Base-by-base conservation (phyloP, 2,113 vertebrate species). In the Sclerurus mexicanus region DNA sequence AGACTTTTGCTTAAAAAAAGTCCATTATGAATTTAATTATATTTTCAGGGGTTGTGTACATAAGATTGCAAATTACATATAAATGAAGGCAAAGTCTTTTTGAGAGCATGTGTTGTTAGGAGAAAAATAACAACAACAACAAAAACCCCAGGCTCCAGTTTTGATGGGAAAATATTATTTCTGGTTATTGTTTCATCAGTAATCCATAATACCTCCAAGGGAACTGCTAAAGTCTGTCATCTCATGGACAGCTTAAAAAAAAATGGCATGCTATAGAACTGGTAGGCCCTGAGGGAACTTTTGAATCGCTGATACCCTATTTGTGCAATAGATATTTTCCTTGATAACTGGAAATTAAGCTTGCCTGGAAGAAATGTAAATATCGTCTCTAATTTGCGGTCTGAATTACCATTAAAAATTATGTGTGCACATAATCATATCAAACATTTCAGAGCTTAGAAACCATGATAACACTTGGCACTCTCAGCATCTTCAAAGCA, bases 351-450 rank as follows among this genome's bases (percentile, higher is more conserved):
- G 87, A 97, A 97, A 97, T 97, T 97, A 97, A 97, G 97, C 97
- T 97, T 97, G 97, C 96, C 97, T 95, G 90, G 96, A 96, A 97
- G 97, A 97, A 97, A 97, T 97, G 96, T 97, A 96, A 97, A 96
- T 97, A 97, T 94, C 73, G 30, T 94, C 93, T 95, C 83, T 95
- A 96, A 97, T 97, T 97, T 97, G 96, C 28, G 73, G 93, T 96
- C 90, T 95, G 97, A 97, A 97, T 97, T 97, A 95, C 92, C 96
- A 94, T 97, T 97, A 95, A 95, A 96, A 96, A 97, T 96, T 87
- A 96, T 95, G 76, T 96, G 96, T 89, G 78, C 94, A 92, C 85
- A 97, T 95, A 96, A 96, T 96, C 96, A 92, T 96, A 96, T 97
- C 93, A 97, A 97, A 93, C 74, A 93, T 97, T 97, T 97, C 94